Conservation (phyloP, 1,140 invertebrate genomes). For the Solenopsis invicta region DNA sequence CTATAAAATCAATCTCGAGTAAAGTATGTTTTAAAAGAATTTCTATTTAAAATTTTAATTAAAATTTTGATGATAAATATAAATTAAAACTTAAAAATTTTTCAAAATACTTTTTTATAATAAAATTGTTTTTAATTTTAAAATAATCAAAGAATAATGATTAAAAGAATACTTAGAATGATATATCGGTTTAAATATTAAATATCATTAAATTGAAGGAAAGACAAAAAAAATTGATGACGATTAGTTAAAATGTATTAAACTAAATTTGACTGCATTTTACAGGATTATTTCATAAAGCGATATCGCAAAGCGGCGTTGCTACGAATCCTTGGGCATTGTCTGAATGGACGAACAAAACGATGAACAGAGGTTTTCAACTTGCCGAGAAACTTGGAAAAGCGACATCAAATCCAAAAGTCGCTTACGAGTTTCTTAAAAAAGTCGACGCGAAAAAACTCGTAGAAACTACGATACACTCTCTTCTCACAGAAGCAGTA, state of each 20-base stretch:
- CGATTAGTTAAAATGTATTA: background rate
- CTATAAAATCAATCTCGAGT: background rate
- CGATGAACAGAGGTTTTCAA: conserved; percentile 78
- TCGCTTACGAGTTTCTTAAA: conserved; percentile 85
- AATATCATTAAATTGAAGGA: background rate
- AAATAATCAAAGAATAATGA: background rate
- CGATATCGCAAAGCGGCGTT: conserved; percentile 88
- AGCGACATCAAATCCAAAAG: conserved; percentile 82
- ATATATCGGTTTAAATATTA: background rate
- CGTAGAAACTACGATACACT: background rate
- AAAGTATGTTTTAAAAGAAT: background rate
- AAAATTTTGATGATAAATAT: background rate
- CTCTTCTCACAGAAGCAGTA: background rate
- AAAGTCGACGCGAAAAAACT: conserved; percentile 76
- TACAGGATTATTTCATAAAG: conserved; percentile 88
- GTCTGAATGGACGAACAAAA: conserved; percentile 68
- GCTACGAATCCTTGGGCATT: conserved; percentile 84
- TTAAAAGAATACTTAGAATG: background rate
- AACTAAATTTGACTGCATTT: conserved; percentile 58
- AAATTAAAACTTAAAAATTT: background rate
- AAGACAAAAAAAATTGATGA: background rate
- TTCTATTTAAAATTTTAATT: background rate
- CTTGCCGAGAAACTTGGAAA: conserved; percentile 84
- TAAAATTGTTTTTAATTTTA: background rate
- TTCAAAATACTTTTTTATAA: background rate